Evolutionary conservation across 2,888 invertebrate genomes (phyloP), one percentile per base, ranked within the genome.

Genomic region (Tipula helvola): DNA sequence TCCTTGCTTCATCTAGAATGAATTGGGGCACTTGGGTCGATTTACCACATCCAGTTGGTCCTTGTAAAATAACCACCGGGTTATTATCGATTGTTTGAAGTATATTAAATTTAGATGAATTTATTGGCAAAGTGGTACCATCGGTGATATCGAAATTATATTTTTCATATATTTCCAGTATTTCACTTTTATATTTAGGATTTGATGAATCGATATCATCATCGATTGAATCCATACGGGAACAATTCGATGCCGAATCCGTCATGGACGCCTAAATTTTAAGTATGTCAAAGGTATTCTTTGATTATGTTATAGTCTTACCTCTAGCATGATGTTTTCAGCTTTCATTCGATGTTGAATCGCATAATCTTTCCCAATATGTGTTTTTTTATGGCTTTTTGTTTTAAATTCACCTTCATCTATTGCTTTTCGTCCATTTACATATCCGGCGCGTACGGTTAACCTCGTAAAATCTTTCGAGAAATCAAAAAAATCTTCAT

Each of bases 31-130:
- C 91, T 90, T 95, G 95, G 0, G 97, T 97, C 0, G 98, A 97
- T 91, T 97, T 97, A 18, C 99, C 99, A 90, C 98, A 98, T 0
- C 99, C 99, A 0, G 99, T 99, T 0, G 96, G 95, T 0, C 99
- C 99, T 91, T 97, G 95, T 84, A 99, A 94, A 12, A 99, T 93
- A 0, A 96, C 93, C 0, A 98, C 96, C 86, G 94, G 94, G 88
- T 90, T 89, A 0, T 89, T 87, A 10, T 88, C 88, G 13, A 98
- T 94, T 86, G 93, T 92, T 3, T 93, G 91, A 2, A 97, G 88
- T 87, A 98, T 96, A 94, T 96, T 87, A 0, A 89, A 88, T 3
- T 89, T 89, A 8, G 89, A 88, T 2, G 89, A 89, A 87, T 89
- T 89, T 52, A 92, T 91, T 2, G 91, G 91, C 86, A 92, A 87